phyloP scores from a whole-genome alignment of 2,888 invertebrate species.

The Nomada ferruginata region DNA sequence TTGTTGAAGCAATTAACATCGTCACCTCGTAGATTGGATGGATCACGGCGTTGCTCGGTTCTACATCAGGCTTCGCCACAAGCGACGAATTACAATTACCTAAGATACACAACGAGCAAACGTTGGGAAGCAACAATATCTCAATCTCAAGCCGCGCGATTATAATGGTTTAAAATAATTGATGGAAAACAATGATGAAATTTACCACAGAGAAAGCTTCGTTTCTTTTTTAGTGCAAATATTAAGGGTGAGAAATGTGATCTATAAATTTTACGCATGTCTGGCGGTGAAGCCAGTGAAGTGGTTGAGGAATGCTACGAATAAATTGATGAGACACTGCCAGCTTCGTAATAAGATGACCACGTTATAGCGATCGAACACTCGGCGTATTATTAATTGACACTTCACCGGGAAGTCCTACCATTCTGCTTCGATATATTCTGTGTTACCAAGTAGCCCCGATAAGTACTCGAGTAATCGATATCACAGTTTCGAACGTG shows the following conservation, averaged over 20 bases:
- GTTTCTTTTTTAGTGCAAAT: neutral
- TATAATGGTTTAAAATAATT: constrained; percentile 10
- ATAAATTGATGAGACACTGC: constrained; percentile 77
- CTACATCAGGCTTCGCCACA: constrained; percentile 64
- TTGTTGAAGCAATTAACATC: constrained; percentile 75
- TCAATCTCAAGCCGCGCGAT: constrained; percentile 5
- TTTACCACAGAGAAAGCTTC: constrained; percentile 2
- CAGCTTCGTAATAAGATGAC: constrained; percentile 76
- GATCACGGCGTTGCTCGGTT: constrained; percentile 70
- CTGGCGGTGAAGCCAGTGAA: constrained; percentile 76
- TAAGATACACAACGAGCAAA: constrained; percentile 67
- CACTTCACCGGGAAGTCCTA: constrained; percentile 68
- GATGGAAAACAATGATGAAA: constrained; percentile 2
- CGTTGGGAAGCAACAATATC: constrained; percentile 51
- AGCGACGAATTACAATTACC: constrained; percentile 75
- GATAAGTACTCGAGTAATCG: constrained; percentile 59
- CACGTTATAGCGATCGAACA: constrained; percentile 74
- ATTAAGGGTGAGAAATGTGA: constrained; percentile 66
- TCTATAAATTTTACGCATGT: constrained; percentile 73
- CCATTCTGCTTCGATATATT: constrained; percentile 66
- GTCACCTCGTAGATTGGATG: constrained; percentile 69
- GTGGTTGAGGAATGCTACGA: constrained; percentile 73
- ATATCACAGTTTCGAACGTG: constrained; percentile 38
- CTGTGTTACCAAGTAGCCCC: constrained; percentile 51
- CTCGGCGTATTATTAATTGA: constrained; percentile 78